Evolutionary conservation across 2,888 invertebrate species (phyloP).

Genomic region (Pheosia tremula): DNA sequence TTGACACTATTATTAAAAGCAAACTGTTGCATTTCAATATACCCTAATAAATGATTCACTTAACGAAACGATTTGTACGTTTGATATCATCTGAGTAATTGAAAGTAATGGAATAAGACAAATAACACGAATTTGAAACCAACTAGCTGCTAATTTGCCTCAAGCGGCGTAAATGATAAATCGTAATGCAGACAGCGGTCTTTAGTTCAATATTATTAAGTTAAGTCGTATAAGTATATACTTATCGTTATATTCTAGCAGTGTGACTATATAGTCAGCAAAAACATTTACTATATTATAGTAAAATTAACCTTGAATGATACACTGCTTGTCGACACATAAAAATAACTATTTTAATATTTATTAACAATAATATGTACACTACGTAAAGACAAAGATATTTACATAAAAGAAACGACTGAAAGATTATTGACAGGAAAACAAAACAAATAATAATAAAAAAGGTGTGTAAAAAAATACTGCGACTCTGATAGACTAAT

Average conservation of each 20-base stretch:
- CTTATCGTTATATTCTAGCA: neutral
- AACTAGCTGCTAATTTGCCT: constrained; percentile 28
- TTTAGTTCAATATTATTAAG: constrained; percentile 20
- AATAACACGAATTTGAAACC: constrained; percentile 37
- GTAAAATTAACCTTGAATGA: no score
- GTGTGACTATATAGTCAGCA: neutral
- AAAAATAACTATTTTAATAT: no score
- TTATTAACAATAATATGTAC: no score
- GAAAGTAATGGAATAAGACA: constrained; percentile 36
- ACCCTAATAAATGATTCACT: constrained; percentile 18
- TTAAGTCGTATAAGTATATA: constrained; percentile 2
- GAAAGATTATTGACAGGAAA: no score
- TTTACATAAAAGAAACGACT: no score
- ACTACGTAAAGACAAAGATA: no score
- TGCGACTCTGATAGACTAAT: no score
- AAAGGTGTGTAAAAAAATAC: no score
- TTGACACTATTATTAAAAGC: no score
- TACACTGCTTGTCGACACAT: no score
- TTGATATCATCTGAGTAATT: constrained; percentile 32
- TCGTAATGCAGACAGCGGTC: constrained; percentile 22
- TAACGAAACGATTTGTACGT: constrained; percentile 24
- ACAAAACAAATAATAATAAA: no score
- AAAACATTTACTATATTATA: constrained; percentile 9
- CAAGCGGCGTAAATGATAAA: constrained; percentile 38
- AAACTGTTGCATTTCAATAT: constrained; percentile 9